Evolutionary conservation across 2,113 vertebrate genomes (phyloP), one percentile per base, ranked within the genome.

Genomic region (Pyxicephalus adspersus): DNA sequence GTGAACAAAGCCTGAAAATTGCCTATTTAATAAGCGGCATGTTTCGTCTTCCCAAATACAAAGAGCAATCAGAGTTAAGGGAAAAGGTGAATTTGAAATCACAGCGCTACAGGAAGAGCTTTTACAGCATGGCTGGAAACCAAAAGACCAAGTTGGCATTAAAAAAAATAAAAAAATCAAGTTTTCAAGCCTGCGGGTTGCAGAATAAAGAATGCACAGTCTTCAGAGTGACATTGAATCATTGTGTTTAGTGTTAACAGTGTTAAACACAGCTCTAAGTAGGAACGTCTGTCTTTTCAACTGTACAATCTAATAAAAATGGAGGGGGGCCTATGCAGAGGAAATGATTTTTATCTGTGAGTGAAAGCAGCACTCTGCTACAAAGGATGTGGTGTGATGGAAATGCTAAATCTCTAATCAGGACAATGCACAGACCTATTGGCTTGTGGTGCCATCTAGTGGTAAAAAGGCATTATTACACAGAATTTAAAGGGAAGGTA

Each of bases 361-460:
- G 4, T n/a, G 25, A 64, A 65, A 54, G 16, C 25, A 23, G 34
- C 26, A 19, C 23, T 72, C 22, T 72, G 22, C 18, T 29, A 51
- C 68, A 34, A 20, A 57, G 71, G 54, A 34, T 28, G 28, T 34
- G 71, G 52, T 74, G 71, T 34, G 71, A 74, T 74, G 20, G 71
- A 74, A 70, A 60, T 54, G 68, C 19, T 72, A 72, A 54, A 54
- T n/a, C 9, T n/a, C 5, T n/a, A 54, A 58, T 74, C 19, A 74
- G 11, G 19, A 20, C 25, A n/a, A 4, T 70, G n/a, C 17, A 9
- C 22, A 38, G 58, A 19, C 7, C 31, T 29, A 25, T 61, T 34
- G 55, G 23, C 34, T 23, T 61, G 29, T 45, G 57, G 52, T 71
- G 77, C 57, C 77, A 45, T 50, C 77, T 63, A 15, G 34, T 22